Percentiles rank a stretch among this genome's conserved stretches.
phyloP scores from a whole-genome alignment of 1,140 invertebrate genomes.

The Neuroterus valhalla region DNA sequence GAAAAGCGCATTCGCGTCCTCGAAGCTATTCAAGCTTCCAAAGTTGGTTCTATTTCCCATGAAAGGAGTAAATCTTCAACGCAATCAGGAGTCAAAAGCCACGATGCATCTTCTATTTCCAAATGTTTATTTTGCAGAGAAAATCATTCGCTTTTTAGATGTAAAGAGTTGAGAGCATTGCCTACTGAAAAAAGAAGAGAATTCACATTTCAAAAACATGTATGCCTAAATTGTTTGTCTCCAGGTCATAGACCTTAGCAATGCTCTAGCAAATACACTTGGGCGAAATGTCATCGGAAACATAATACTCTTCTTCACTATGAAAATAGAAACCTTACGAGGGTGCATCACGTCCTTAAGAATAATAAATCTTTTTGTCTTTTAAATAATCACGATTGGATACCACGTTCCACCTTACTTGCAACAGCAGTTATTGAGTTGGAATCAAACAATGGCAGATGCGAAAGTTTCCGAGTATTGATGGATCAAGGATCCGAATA shows the following conservation, averaged over 20 bases:
- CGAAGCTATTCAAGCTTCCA: no score
- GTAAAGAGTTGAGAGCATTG: neutral
- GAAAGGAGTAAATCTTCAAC: no score
- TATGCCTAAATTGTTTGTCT: neutral
- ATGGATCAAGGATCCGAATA: neutral
- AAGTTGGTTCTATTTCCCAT: no score
- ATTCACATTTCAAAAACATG: neutral
- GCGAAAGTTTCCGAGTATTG: neutral
- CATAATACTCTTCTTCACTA: neutral
- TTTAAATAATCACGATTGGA: no score
- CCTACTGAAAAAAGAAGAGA: neutral
- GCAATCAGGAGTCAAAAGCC: no score
- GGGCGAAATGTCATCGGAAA: neutral
- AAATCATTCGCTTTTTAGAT: neutral
- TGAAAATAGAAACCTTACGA: neutral
- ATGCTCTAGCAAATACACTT: neutral
- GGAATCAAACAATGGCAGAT: neutral
- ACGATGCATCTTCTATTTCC: no score
- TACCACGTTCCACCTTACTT: neutral
- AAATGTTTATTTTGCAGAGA: no score
- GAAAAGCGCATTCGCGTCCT: no score
- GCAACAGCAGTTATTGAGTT: neutral
- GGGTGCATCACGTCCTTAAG: no score
- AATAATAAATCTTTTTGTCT: no score
- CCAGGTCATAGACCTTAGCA: neutral